A percentile compares a stretch with the other conserved stretches of the same genome.
Evolutionary conservation across 1,140 invertebrate species (phyloP).

Genomic region (Calosoma granatense): DNA sequence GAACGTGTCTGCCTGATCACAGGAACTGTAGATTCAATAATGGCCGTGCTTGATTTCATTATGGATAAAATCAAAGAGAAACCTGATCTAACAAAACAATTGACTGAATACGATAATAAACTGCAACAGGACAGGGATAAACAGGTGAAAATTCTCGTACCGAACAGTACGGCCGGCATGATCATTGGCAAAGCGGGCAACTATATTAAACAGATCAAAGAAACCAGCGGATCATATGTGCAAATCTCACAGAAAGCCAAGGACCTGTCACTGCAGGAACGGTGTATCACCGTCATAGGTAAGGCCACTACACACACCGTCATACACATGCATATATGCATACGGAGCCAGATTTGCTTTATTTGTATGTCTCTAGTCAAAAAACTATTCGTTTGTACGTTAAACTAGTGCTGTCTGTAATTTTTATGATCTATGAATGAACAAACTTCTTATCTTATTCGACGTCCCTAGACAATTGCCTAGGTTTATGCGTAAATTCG

Average conservation of each 20-base stretch:
- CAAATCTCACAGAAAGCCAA: constrained; percentile 98
- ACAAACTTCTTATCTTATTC: no score
- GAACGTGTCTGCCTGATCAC: constrained; percentile 96
- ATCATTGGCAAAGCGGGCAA: constrained; percentile 97
- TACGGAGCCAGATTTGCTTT: no score
- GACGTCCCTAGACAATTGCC: no score
- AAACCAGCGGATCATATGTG: constrained; percentile 93
- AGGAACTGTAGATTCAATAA: constrained; percentile 85
- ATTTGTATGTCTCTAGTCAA: no score
- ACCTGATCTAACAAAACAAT: constrained; percentile 79
- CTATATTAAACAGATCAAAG: constrained; percentile 97
- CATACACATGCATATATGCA: no score
- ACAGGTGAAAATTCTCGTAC: constrained; percentile 94
- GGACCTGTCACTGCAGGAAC: constrained; percentile 88
- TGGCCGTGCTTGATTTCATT: constrained; percentile 90
- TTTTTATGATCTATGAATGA: no score
- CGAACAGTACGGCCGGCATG: constrained; percentile 98
- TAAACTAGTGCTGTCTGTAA: no score
- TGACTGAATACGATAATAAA: constrained; percentile 57
- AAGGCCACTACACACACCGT: no score
- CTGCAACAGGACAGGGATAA: constrained; percentile 67
- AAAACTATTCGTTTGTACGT: no score
- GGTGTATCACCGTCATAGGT: constrained; percentile 96
- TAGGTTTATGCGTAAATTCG: no score
- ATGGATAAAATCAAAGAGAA: constrained; percentile 98